A percentile compares a stretch with the other conserved stretches of the same genome.
These are phyloP conservation scores for Anoplopoma fimbria DNA, from an alignment of 2,113 vertebrate species.

Conservation along the genomic window DNA sequence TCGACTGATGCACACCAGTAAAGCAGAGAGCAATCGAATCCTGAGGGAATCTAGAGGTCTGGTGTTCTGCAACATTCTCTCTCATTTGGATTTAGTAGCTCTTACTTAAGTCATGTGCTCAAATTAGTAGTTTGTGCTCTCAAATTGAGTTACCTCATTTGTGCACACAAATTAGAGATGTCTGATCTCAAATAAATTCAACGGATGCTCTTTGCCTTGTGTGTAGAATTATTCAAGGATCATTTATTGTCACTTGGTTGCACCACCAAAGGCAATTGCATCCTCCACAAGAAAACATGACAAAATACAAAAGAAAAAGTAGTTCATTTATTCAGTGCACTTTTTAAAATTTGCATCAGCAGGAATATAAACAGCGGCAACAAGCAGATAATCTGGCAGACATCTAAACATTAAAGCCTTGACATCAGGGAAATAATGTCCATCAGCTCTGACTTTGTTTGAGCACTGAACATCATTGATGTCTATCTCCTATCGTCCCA, in stretches of 20 bases:
- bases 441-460: neutral
- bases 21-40: neutral
- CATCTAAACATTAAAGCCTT: neutral
- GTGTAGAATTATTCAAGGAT: too few relatives aligned
- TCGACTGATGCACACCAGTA: slow-evolving; percentile 1
- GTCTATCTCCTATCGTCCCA: too few relatives aligned
- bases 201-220: neutral
- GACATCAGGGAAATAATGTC: neutral
- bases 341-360: too few relatives aligned
- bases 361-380: neutral
- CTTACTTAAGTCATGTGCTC: too few relatives aligned
- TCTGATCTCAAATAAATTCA: neutral
- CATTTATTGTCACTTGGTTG: too few relatives aligned
- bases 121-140: too few relatives aligned
- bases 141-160: neutral
- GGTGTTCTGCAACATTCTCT: neutral
- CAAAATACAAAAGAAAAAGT: neutral
- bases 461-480: too few relatives aligned
- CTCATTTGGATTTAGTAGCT: too few relatives aligned
- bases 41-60: neutral
- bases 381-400: neutral
- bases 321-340: too few relatives aligned
- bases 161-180: neutral
- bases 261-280: too few relatives aligned
- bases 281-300: too few relatives aligned